Conservation (phyloP, 2,888 invertebrate species). For the Scrobipalpa atriplicella region DNA sequence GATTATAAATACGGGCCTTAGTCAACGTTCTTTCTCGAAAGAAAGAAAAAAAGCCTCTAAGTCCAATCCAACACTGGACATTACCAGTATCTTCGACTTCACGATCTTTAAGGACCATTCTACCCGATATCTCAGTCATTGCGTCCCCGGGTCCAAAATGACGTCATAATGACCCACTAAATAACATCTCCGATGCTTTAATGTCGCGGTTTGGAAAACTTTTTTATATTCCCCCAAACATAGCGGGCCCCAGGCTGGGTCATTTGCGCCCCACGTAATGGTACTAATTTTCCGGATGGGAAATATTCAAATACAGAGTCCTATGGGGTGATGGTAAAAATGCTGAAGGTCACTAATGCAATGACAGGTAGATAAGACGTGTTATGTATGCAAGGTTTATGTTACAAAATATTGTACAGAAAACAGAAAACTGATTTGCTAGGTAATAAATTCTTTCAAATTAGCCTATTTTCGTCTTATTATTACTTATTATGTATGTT, state of each 20-base stretch:
- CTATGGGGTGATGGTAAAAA: neutral
- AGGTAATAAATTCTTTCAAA: too few species aligned
- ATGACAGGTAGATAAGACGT: too few species aligned
- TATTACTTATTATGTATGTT: too few species aligned
- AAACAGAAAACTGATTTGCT: too few species aligned
- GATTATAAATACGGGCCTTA: too few species aligned
- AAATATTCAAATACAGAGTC: slow-evolving; percentile 24
- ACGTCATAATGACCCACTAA: slow-evolving; percentile 33
- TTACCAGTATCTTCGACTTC: slow-evolving; percentile 2
- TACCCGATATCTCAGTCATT: slow-evolving; percentile 15
- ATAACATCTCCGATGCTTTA: slow-evolving; percentile 32
- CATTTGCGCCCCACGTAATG: slow-evolving; percentile 21
- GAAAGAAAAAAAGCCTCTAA: neutral
- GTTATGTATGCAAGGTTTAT: too few species aligned
- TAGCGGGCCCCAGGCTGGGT: slow-evolving; percentile 9
- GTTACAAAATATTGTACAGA: too few species aligned
- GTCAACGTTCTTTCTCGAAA: neutral
- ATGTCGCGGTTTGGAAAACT: slow-evolving; percentile 28
- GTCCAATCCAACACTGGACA: too few species aligned
- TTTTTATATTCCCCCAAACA: slow-evolving; percentile 29
- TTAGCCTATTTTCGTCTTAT: too few species aligned
- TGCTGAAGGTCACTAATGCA: neutral
- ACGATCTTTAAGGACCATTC: neutral
- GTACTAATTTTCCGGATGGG: slow-evolving; percentile 23
- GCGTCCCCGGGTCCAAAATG: slow-evolving; percentile 24